Evolutionary conservation across 1,140 invertebrate species (phyloP), one percentile per base, ranked within the genome.

Genomic region (Halictus rubicundus): DNA sequence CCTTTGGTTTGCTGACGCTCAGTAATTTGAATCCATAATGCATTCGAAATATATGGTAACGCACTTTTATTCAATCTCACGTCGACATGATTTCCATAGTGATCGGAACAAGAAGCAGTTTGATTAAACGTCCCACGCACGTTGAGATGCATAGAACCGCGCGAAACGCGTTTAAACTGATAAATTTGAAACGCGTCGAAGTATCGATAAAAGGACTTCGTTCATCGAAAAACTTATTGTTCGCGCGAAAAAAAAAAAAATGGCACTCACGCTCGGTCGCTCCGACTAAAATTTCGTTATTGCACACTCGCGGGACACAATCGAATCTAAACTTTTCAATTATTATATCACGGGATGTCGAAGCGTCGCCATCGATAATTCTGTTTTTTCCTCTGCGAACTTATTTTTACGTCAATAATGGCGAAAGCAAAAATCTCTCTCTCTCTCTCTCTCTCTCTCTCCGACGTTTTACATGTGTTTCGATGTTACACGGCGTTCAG

Each of bases 61-160:
- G 19, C 12, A 19, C 19, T 63, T 14, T 16, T 21, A 54, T 27
- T 39, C n/a, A 52, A 21, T n/a, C 19, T 10, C 10, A 7, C 16
- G 14, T n/a, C 32, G 32, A 27, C 61, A 49, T 52, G 63, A 54
- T 71, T 63, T 60, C 16, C 75, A 59, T 63, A 39, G 42, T 39
- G n/a, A 8, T n/a, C 12, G n/a, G 57, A 14, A 12, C 25, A 19
- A 63, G 49, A 16, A 4, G 19, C 49, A 63, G 37, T 70, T 77
- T 70, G 69, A 78, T 78, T 25, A 63, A 70, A 63, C 46, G 68
- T 9, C 39, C 39, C 16, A 9, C 54, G 4, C 0, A 68, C 21
- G 6, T 2, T 7, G n/a, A 8, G 52, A 61, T 39, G 16, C 14
- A 63, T 63, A 0, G 27, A 49, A 49, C 14, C 37, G 25, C 37